Evolutionary conservation across 2,113 vertebrate species (phyloP).

Genomic region (Propithecus coquereli): DNA sequence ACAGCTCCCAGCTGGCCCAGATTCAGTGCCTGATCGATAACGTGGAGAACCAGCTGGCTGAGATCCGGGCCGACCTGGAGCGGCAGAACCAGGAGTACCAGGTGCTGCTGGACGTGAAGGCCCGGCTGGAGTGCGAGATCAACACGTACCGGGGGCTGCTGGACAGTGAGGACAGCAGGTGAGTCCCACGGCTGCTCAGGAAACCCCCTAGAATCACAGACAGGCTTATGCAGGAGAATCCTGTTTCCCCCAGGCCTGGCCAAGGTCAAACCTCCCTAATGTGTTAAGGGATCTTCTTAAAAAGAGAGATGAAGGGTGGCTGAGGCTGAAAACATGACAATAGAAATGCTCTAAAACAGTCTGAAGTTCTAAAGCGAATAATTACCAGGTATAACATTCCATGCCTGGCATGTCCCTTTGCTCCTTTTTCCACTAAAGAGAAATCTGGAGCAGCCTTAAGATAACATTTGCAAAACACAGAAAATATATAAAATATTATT

Average conservation of each 20-base stretch:
- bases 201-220: background rate
- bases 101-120: constrained; percentile 78
- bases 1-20: constrained; percentile 76
- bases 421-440: background rate
- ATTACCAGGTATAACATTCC: background rate
- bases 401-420: background rate
- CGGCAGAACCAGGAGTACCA: constrained; percentile 83
- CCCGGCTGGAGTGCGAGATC: constrained; percentile 75
- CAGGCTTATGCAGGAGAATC: background rate
- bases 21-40: constrained; percentile 83
- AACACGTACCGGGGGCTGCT: constrained; percentile 64
- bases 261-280: background rate
- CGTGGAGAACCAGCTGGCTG: constrained; percentile 81
- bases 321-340: background rate
- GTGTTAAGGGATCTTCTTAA: background rate
- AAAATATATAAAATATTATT: background rate
- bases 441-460: background rate
- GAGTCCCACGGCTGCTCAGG: background rate
- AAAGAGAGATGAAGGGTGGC: background rate
- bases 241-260: background rate
- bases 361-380: background rate
- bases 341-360: background rate
- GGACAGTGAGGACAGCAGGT: constrained; percentile 68
- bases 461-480: background rate
- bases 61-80: constrained; percentile 82